A percentile compares a stretch with the other conserved stretches of the same genome.
phyloP scores from a whole-genome alignment of 2,113 vertebrate genomes.

The Hylia prasina region DNA sequence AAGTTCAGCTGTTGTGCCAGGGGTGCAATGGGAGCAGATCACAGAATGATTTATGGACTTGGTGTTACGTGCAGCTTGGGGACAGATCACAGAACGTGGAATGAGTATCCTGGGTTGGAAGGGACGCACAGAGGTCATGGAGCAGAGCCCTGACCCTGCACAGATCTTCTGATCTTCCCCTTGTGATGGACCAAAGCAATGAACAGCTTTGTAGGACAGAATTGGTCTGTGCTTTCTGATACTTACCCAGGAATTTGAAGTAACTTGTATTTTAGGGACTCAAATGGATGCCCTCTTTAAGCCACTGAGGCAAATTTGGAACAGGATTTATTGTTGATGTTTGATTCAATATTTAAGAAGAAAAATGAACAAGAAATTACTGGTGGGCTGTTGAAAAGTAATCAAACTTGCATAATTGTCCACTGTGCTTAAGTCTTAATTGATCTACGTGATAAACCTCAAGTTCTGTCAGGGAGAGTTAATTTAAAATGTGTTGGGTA shows the following conservation, averaged over 20 bases:
- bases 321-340: not conserved
- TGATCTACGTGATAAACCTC: not conserved
- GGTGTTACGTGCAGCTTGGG: not conserved
- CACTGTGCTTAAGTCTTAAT: not conserved
- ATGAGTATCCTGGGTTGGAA: not conserved
- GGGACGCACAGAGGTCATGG: rapidly evolving
- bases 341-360: not conserved
- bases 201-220: not conserved
- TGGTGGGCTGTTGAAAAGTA: slow-evolving; percentile 6
- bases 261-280: not conserved
- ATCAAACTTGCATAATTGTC: not conserved
- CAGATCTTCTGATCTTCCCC: not conserved
- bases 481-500: slow-evolving; percentile 1
- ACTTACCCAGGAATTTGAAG: not conserved
- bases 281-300: not conserved
- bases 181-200: rapidly evolving
- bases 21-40: not conserved
- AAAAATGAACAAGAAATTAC: not conserved
- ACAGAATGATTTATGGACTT: not conserved
- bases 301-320: not conserved
- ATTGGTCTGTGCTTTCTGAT: not conserved
- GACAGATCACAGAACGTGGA: rapidly evolving
- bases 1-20: not conserved
- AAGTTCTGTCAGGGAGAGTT: not conserved
- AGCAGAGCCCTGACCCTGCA: not conserved